phyloP scores from a whole-genome alignment of 2,113 vertebrate genomes.

The Tragelaphus buxtoni region DNA sequence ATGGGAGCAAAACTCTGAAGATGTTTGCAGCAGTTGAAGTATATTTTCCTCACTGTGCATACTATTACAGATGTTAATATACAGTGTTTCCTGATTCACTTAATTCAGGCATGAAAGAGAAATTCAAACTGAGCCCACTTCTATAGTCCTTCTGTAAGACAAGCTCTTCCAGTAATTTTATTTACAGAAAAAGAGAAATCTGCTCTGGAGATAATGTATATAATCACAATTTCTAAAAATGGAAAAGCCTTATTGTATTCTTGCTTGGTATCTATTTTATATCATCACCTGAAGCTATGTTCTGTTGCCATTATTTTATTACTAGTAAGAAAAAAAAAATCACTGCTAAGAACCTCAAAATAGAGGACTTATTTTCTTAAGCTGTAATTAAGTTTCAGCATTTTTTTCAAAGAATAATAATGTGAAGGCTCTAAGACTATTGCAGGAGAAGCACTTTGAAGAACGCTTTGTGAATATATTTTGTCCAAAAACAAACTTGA shows the following conservation, averaged over 20 bases:
- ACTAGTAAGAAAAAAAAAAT: conserved; percentile 33
- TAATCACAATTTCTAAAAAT: conserved; percentile 69
- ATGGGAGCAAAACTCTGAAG: not conserved
- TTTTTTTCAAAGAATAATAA: conserved; percentile 46
- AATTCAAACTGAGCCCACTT: not conserved
- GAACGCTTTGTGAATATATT: not conserved
- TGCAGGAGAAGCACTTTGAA: not conserved
- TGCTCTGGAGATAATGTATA: conserved; percentile 50
- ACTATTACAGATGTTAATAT: not conserved
- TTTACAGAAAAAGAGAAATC: conserved; percentile 57
- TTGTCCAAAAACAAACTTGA: not conserved
- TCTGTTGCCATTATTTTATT: conserved; percentile 41
- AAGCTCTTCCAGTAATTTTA: conserved; percentile 52
- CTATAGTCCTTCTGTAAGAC: not conserved
- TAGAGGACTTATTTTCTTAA: conserved; percentile 53
- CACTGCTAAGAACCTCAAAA: conserved; percentile 34
- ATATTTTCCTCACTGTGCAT: not conserved
- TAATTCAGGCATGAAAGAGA: conserved; percentile 20
- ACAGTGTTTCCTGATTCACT: not conserved
- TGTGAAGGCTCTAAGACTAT: not conserved
- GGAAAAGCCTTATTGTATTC: conserved; percentile 50
- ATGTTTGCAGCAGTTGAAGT: not conserved
- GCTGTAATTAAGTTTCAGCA: conserved; percentile 42
- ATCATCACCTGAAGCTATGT: conserved; percentile 59
- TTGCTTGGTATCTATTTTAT: conserved; percentile 57